Conservation (phyloP, 2,888 invertebrate species). For the Romanomermis culicivorax region DNA sequence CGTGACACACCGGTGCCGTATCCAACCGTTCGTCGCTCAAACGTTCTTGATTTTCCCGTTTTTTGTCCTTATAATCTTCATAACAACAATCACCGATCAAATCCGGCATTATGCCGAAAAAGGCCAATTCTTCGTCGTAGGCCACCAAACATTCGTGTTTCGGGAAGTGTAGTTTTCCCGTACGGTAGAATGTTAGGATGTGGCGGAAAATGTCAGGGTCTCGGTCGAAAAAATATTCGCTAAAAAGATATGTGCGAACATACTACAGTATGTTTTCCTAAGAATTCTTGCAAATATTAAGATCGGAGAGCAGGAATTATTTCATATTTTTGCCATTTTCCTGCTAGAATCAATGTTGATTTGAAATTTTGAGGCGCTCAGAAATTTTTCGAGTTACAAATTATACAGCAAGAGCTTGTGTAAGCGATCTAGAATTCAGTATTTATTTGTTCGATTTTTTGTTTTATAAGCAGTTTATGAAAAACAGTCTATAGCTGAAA, state of each 20-base stretch:
- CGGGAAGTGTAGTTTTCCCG: slow-evolving; percentile 95
- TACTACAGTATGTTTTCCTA: not conserved
- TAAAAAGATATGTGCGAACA: slow-evolving; percentile 8
- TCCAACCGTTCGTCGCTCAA: slow-evolving; percentile 37
- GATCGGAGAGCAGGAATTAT: too few relatives aligned
- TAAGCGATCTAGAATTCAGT: too few relatives aligned
- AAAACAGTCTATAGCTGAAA: too few relatives aligned
- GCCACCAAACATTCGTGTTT: slow-evolving; percentile 97
- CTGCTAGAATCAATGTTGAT: too few relatives aligned
- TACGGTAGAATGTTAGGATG: slow-evolving; percentile 92
- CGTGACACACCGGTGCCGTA: not conserved
- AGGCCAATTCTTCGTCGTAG: slow-evolving; percentile 95
- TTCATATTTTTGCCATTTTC: too few relatives aligned
- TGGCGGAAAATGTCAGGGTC: slow-evolving; percentile 97
- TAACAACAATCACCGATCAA: slow-evolving; percentile 97
- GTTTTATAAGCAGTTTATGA: too few relatives aligned
- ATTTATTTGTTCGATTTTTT: too few relatives aligned
- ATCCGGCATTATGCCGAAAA: slow-evolving; percentile 91
- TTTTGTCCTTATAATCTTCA: slow-evolving; percentile 95
- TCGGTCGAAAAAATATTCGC: slow-evolving; percentile 94
- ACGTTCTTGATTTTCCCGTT: slow-evolving; percentile 91
- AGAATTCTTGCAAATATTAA: not conserved
- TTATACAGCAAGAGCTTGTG: too few relatives aligned
- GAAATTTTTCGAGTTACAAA: too few relatives aligned
- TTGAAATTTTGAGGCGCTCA: too few relatives aligned